A percentile compares a stretch with the other conserved stretches of the same genome.
Conservation (phyloP, 2,113 vertebrate genomes). For the Carassius auratus region DNA sequence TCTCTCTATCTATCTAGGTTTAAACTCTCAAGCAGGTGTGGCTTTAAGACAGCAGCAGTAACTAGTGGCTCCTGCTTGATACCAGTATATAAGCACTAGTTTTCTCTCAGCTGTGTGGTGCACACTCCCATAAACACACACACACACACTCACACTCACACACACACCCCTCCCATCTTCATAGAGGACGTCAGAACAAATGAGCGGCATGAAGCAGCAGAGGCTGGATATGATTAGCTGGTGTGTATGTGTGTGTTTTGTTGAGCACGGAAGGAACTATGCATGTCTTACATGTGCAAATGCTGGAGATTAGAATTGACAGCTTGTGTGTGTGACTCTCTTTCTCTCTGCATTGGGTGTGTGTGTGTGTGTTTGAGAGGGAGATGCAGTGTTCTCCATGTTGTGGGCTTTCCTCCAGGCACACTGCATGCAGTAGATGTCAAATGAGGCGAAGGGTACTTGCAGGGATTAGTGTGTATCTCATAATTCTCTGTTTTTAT, state of each 20-base stretch:
- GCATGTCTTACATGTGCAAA: neutral
- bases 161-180: neutral
- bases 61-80: slow-evolving; percentile 77
- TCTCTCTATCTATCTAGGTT: slow-evolving; percentile 45
- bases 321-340: neutral
- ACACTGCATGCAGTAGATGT: slow-evolving; percentile 2
- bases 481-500: neutral
- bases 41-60: slow-evolving; percentile 71
- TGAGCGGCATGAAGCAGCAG: slow-evolving; percentile 15
- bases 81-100: slow-evolving; percentile 66
- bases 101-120: slow-evolving; percentile 35
- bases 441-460: slow-evolving; percentile 34
- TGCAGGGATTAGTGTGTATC: slow-evolving; percentile 3
- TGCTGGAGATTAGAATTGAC: slow-evolving; percentile 19
- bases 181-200: slow-evolving; percentile 28
- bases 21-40: slow-evolving; percentile 77
- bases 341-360: neutral
- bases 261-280: slow-evolving; percentile 15
- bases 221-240: slow-evolving; percentile 50
- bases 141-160: slow-evolving; percentile 37
- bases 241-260: neutral
- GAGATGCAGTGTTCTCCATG: slow-evolving; percentile 32
- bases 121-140: slow-evolving; percentile 41
- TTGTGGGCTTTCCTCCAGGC: slow-evolving; percentile 33
- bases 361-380: neutral